These are phyloP conservation scores for Ploceus nigricollis DNA, from an alignment of 2,113 vertebrate genomes.

Conservation along the genomic window DNA sequence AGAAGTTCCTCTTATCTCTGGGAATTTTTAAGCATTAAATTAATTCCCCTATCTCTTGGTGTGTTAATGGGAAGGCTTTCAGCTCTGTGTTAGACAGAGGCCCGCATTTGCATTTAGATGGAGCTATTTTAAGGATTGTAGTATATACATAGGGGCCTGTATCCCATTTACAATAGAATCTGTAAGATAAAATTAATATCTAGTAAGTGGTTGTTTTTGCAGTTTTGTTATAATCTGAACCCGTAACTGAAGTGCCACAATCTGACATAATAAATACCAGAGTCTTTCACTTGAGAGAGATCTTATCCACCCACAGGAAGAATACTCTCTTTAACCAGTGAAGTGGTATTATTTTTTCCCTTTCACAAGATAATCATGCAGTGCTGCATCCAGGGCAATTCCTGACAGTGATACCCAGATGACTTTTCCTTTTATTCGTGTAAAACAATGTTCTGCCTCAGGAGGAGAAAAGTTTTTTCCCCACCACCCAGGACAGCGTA, in stretches of 20 bases:
- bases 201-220: conserved; percentile 65
- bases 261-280: conserved; percentile 46
- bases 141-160: conserved; percentile 28
- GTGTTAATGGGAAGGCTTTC: conserved; percentile 74
- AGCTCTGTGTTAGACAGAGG: conserved; percentile 67
- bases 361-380: not conserved
- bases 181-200: conserved; percentile 73
- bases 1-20: conserved; percentile 69
- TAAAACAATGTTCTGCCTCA: not conserved
- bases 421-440: not conserved
- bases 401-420: not conserved
- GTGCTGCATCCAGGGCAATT: not conserved
- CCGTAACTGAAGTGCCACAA: conserved; percentile 45
- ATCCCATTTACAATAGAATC: conserved; percentile 70
- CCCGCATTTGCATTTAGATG: conserved; percentile 82
- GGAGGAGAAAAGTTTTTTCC: not conserved
- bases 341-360: conserved; percentile 2
- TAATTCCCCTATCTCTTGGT: conserved; percentile 74
- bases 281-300: conserved; percentile 27
- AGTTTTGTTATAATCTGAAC: conserved; percentile 48
- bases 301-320: conserved; percentile 16
- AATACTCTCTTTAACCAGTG: not conserved
- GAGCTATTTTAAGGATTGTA: conserved; percentile 70
- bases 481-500: fast-evolving
- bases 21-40: conserved; percentile 76